Base-by-base conservation (phyloP, 1,140 invertebrate genomes). In the Diachasma alloeum region DNA sequence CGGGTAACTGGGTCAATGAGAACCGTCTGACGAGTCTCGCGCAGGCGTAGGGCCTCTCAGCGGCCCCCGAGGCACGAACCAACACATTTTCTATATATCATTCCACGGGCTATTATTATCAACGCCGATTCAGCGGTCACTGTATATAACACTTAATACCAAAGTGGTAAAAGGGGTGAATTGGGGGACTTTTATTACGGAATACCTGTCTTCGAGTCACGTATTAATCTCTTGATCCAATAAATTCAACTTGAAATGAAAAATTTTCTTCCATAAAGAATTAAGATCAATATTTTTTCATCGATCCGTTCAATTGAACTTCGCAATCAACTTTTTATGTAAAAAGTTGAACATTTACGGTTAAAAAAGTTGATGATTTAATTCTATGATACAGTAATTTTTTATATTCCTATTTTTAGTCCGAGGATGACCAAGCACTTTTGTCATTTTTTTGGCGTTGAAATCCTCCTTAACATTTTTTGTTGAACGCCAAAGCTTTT, bases 1-100 rank as follows among this genome's bases (percentile, higher is more conserved):
- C 87, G 83, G 88, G 88, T 89, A 89, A 89, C 84, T 89, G 76
- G 88, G 87, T 89, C 88, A 89, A 88, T 88, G 87, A 87, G 82
- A 87, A 86, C 75, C 81, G 78, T 77, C 75, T 77, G 70, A 77
- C 84, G 85, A 81, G 83, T 68, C 66, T 85, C 81, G 82, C 83
- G 80, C 79, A 82, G 83, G 82, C 83, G 83, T 80, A 80, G 81
- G 78, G 81, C 77, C 81, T 53, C 31, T 31, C 31, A 31, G 6
- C 70, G 48, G 63, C 63, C 72, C 79, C 63, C 19, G 46, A 48
- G 37, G 48, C 63, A 76, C 31, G 71, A 36, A 9, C 26, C 66
- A 68, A 63, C 59, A 63, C 59, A 63, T 53, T 63, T 63, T 63
- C 19, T 26, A 63, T 63, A 63, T 63, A 63, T 63, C 48, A 53